These are phyloP conservation scores for Pegea sp. DNA, from an alignment of 23 tunicate genomes.

Conservation along the genomic window DNA sequence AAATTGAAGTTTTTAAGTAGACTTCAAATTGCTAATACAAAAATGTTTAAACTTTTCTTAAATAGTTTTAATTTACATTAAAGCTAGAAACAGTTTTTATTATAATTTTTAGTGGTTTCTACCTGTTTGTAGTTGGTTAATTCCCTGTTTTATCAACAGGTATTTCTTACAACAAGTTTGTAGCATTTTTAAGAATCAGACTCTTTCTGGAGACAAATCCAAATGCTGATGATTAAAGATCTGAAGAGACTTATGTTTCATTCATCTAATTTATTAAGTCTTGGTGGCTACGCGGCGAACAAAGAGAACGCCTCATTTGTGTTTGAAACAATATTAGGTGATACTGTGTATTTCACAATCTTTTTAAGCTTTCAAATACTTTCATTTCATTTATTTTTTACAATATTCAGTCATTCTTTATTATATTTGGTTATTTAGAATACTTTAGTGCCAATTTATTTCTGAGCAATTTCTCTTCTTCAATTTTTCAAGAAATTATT, in stretches of 20 bases:
- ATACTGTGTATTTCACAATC: constrained; percentile 7
- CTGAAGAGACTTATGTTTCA: constrained; percentile 44
- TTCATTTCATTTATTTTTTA: too few relatives aligned
- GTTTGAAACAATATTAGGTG: constrained; percentile 23
- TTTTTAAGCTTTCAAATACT: too few relatives aligned
- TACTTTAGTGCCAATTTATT: too few relatives aligned
- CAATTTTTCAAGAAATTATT: too few relatives aligned
- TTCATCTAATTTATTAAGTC: constrained; percentile 50
- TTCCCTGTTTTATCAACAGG: constrained; percentile 80
- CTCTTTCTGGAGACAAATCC: constrained; percentile 48
- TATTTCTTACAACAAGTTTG: not conserved
- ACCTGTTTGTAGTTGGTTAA: constrained; percentile 70
- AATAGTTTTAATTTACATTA: not conserved
- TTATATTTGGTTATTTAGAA: too few relatives aligned
- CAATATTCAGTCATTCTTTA: too few relatives aligned
- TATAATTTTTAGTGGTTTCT: constrained; percentile 11
- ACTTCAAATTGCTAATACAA: too few relatives aligned
- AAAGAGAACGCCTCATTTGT: constrained; percentile 4
- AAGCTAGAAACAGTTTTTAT: not conserved
- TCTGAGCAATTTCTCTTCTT: too few relatives aligned
- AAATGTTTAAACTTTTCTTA: not conserved
- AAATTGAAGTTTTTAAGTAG: too few relatives aligned
- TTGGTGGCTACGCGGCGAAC: constrained; percentile 68
- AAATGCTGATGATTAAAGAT: constrained; percentile 25
- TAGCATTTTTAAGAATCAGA: constrained; percentile 45